phyloP scores from a whole-genome alignment of 2,888 invertebrate species.

The Andricus quercusramuli region DNA sequence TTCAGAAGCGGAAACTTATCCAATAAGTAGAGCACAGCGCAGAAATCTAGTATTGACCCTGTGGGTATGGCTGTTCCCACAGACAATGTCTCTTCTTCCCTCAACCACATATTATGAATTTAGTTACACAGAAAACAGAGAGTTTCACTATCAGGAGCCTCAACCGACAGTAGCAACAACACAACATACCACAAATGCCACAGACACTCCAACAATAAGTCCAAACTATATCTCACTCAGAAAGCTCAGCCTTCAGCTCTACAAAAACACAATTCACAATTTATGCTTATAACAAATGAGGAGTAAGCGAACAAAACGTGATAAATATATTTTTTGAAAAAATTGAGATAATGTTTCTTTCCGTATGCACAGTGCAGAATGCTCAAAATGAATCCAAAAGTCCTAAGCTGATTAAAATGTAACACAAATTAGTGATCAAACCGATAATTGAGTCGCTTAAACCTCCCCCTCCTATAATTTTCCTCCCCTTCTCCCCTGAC shows the following conservation, averaged over 20 bases:
- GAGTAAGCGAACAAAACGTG: too few species aligned
- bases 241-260: background rate
- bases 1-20: slow-evolving; percentile 47
- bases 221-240: background rate
- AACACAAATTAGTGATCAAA: too few species aligned
- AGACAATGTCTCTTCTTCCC: slow-evolving; percentile 18
- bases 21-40: slow-evolving; percentile 46
- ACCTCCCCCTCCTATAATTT: too few species aligned
- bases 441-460: too few species aligned
- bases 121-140: background rate
- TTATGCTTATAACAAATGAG: too few species aligned
- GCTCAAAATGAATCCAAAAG: too few species aligned
- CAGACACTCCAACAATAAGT: background rate
- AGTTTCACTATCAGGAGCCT: background rate
- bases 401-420: too few species aligned
- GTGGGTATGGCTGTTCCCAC: background rate
- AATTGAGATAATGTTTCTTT: too few species aligned
- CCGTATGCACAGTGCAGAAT: too few species aligned
- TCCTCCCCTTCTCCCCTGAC: too few species aligned
- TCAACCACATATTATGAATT: slow-evolving; percentile 1
- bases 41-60: slow-evolving; percentile 26
- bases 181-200: background rate
- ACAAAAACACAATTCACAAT: too few species aligned
- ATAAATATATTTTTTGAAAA: too few species aligned
- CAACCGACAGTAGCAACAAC: background rate